A percentile compares a stretch with the other conserved stretches of the same genome.
phyloP scores from a whole-genome alignment of 2,113 vertebrate genomes.

The Sakesphorus luctuosus region DNA sequence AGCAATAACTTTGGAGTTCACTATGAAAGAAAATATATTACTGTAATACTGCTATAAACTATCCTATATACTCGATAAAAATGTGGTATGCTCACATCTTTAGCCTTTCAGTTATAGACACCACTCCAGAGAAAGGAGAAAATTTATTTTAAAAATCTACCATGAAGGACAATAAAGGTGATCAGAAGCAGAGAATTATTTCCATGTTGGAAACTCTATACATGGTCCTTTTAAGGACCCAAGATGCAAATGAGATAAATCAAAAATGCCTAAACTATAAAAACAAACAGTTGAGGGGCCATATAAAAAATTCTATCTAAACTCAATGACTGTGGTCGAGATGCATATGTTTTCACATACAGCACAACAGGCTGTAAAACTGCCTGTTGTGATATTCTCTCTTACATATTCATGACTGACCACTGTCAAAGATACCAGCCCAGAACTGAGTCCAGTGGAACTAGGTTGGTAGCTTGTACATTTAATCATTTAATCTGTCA shows the following conservation, averaged over 20 bases:
- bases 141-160: neutral
- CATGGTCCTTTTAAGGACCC: neutral
- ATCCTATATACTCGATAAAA: neutral
- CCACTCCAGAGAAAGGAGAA: neutral
- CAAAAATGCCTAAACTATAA: neutral
- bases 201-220: neutral
- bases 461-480: neutral
- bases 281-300: neutral
- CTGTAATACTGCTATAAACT: neutral
- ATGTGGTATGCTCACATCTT: neutral
- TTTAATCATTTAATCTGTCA: neutral
- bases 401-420: neutral
- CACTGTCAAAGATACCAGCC: neutral
- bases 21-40: neutral
- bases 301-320: neutral
- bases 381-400: neutral
- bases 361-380: neutral
- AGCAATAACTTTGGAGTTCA: neutral
- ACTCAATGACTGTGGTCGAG: neutral
- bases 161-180: neutral
- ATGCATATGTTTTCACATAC: neutral
- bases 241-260: neutral
- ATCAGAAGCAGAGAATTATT: neutral
- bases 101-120: neutral
- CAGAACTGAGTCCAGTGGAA: neutral